Base-by-base conservation (phyloP, 2,888 invertebrate genomes). In the Steinernema hermaphroditum region DNA sequence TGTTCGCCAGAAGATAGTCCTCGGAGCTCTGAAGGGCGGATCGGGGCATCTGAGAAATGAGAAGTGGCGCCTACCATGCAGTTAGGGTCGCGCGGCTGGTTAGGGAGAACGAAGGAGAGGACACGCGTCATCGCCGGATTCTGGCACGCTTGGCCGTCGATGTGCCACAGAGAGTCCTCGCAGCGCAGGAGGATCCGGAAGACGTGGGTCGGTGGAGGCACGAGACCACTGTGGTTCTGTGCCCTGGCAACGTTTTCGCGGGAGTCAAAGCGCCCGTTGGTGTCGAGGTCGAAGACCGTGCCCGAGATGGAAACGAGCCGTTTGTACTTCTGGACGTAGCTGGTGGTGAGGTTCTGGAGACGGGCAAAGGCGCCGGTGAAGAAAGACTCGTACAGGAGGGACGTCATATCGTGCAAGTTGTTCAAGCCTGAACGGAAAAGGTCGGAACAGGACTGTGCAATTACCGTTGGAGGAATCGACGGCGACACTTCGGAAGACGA, bases 121-220 rank as follows among this genome's bases (percentile, higher is more conserved):
- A 80, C 37, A 9, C 79, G 41, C 9, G 80, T 78, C 19, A 71
- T 69, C n/a, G 24, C 34, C 14, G 69, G 49, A 9, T 57, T 44
- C 29, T 71, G 68, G 68, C 78, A 78, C 19, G 37, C 49, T 29
- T 70, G 69, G 32, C 76, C 79, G 70, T 75, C 78, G 72, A 80
- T 68, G 54, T 78, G 74, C 78, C 78, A 78, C n/a, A 44, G 69
- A 8, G 49, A 57, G 24, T 77, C 77, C 24, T 80, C 78, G 68
- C 78, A 78, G 16, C 79, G 76, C 19, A 78, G 27, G 16, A 78
- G 49, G 29, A 78, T 75, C 0, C 78, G 77, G 69, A 76, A 75
- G 43, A 80, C 27, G 68, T 78, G 80, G 4, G 78, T 75, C n/a
- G 77, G 77, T 41, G 73, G 62, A 24, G 29, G 49, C 27, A 16